Base-by-base conservation (phyloP, 2,888 invertebrate species). In the Omphaloscelis lunosa region DNA sequence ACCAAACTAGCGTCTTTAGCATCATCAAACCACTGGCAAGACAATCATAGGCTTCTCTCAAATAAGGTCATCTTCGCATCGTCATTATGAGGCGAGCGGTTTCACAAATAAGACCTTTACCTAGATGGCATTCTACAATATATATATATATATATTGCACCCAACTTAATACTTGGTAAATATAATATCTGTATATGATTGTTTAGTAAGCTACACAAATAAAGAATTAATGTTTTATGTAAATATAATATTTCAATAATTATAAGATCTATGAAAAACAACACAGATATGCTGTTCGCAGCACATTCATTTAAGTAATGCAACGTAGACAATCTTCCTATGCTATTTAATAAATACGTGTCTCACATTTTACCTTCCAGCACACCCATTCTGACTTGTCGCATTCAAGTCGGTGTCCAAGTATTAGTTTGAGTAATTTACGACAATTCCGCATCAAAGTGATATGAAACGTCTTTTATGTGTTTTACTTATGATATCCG, bases 281-380 rank as follows among this genome's bases (percentile, higher is more conserved):
- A 79, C 62, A 71, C 51, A 63, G 72, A 48, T 70, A 53, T 70
- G 63, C 59, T 73, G 67, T 76, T 61, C n/a, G 11, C 56, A 82
- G 74, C 63, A 72, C 73, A 74, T 53, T 73, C 27, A 69, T 70
- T 67, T 68, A 77, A 67, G 73, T 23, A 73, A 72, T 71, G 74
- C 77, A 70, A 80, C 61, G 20, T 77, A 77, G 72, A 74, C 53
- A 45, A 72, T 83, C 61, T 77, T 75, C 82, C 59, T 79, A 71
- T 53, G 61, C 75, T 82, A 86, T 76, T 82, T 70, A 82, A 84
- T 86, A 86, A 79, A 80, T 86, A 84, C 56, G 65, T 80, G 82
- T 82, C 61, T 80, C 59, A 76, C 74, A 79, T 68, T 79, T 67
- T 59, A 75, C 27, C 70, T 79, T 78, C 51, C 74, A 75, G 72